Conservation (phyloP, 2,113 vertebrate species). For the Atrichornis clamosus region DNA sequence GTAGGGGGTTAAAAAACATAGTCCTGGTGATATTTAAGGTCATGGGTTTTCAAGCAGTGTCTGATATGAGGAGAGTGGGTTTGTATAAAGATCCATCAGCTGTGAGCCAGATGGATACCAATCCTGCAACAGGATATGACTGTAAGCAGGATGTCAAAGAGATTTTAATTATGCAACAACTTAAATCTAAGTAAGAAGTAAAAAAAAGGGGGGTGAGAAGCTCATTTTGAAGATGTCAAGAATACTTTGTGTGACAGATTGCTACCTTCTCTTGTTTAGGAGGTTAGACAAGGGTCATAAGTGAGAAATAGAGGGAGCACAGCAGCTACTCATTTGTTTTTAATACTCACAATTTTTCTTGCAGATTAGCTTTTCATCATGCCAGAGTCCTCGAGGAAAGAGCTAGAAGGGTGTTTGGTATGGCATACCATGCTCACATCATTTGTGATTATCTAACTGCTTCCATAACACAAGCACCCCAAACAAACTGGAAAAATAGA, state of each 20-base stretch:
- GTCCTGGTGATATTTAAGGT: not conserved
- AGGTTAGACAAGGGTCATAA: slow-evolving; percentile 53
- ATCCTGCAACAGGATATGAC: not conserved
- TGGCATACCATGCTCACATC: not conserved
- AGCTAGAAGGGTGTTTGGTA: not conserved
- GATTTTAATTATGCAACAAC: slow-evolving; percentile 66
- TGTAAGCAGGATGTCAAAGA: slow-evolving; percentile 44
- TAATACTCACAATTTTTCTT: slow-evolving; percentile 55
- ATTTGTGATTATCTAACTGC: not conserved
- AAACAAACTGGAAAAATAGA: not conserved
- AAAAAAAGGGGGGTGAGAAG: not conserved
- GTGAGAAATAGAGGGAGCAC: slow-evolving; percentile 36
- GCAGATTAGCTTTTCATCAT: slow-evolving; percentile 37
- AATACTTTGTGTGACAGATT: slow-evolving; percentile 64
- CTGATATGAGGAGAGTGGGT: not conserved
- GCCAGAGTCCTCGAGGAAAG: not conserved
- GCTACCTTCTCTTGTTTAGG: slow-evolving; percentile 27
- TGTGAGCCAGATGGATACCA: slow-evolving; percentile 14
- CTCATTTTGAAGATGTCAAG: slow-evolving; percentile 60
- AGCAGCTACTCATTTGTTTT: slow-evolving; percentile 11
- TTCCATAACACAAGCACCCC: not conserved
- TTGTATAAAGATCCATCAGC: not conserved
- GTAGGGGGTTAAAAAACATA: not conserved
- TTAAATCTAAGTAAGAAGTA: slow-evolving; percentile 45
- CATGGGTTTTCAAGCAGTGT: not conserved